Evolutionary conservation across 2,888 invertebrate species (phyloP).

Genomic region (Aphrophora alni): DNA sequence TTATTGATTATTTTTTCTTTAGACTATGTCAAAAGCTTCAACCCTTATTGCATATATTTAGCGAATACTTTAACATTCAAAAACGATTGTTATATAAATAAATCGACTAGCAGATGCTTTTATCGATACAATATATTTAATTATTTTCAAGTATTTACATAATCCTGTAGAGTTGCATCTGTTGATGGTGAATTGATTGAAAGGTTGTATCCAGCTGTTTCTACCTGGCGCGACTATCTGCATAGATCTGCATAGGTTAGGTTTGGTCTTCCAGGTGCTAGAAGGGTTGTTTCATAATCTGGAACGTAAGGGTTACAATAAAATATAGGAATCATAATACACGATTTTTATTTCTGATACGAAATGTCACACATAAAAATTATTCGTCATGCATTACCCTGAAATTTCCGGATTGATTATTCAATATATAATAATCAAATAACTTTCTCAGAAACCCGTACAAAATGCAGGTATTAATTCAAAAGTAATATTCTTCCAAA

Average conservation of each 20-base stretch:
- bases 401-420: no score
- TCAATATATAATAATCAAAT: no score
- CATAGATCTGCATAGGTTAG: neutral
- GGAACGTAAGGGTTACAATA: neutral
- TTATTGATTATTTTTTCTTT: no score
- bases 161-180: neutral
- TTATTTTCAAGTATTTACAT: neutral
- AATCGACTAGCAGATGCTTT: neutral
- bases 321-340: no score
- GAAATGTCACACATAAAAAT: no score
- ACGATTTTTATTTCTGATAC: no score
- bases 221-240: neutral
- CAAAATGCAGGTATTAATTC: no score
- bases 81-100: neutral
- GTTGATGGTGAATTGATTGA: neutral
- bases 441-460: no score
- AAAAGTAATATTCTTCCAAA: no score
- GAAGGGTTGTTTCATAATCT: neutral
- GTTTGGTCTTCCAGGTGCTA: neutral
- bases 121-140: slow-evolving; percentile 9
- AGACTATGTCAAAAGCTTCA: neutral
- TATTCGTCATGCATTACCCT: no score
- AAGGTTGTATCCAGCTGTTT: neutral
- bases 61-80: neutral
- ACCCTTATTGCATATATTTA: neutral